phyloP scores from a whole-genome alignment of 1,140 invertebrate species.

The Drosophila quadrilineata region DNA sequence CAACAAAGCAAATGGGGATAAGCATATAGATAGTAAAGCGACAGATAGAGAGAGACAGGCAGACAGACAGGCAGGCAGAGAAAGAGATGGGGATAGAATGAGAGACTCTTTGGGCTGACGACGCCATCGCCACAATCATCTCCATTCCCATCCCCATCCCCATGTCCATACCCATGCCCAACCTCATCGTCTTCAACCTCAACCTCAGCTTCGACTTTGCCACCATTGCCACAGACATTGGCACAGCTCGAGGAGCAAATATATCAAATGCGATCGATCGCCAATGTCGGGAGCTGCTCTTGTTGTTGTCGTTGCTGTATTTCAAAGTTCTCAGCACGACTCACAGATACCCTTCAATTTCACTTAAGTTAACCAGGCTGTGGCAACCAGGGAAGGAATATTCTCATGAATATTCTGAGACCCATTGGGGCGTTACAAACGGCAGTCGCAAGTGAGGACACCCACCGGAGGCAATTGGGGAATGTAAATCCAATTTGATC shows the following conservation, averaged over 20 bases:
- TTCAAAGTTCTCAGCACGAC: neutral
- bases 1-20: constrained; percentile 60
- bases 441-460: constrained; percentile 11
- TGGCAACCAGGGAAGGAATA: no score
- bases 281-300: constrained; percentile 73
- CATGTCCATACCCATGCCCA: neutral
- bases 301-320: constrained; percentile 25
- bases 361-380: no score
- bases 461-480: constrained; percentile 33
- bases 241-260: constrained; percentile 71
- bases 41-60: no score
- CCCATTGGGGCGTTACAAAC: constrained; percentile 28
- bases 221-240: constrained; percentile 9
- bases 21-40: no score
- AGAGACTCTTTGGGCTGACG: constrained; percentile 24
- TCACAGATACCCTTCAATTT: constrained; percentile 10
- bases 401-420: no score
- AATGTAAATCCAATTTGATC: constrained; percentile 77
- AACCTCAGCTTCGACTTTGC: constrained; percentile 22
- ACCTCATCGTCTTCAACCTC: neutral
- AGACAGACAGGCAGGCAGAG: no score
- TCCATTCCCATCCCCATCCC: neutral
- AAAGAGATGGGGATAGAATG: constrained; percentile 13
- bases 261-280: constrained; percentile 80
- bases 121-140: constrained; percentile 56